Evolutionary conservation across 1,140 invertebrate genomes (phyloP).

Genomic region (Harpegnathos saltator): DNA sequence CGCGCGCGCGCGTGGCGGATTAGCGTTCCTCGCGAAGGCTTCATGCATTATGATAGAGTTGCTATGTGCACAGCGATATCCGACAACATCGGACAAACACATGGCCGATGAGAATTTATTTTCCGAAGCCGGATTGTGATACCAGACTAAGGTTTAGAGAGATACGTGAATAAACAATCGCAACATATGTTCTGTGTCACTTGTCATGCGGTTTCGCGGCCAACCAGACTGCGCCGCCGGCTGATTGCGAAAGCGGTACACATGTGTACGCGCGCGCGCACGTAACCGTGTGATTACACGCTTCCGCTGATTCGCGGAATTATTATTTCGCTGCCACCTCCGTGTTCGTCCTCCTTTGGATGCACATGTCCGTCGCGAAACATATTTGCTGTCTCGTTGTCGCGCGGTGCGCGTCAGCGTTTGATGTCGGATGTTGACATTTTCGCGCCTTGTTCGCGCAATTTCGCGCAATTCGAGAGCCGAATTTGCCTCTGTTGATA

Average conservation of each 20-base stretch:
- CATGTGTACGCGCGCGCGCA: no score
- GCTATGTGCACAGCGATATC: slow-evolving; percentile 75
- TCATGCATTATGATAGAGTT: slow-evolving; percentile 70
- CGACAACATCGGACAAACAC: slow-evolving; percentile 71
- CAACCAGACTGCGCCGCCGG: slow-evolving; percentile 19
- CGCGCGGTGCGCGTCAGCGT: background rate
- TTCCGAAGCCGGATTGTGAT: slow-evolving; percentile 60
- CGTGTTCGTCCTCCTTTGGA: background rate
- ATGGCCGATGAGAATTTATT: slow-evolving; percentile 71
- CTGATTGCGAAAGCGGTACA: slow-evolving; percentile 45
- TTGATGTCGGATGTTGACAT: no score
- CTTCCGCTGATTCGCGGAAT: background rate
- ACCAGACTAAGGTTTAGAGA: slow-evolving; percentile 60
- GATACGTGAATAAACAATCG: slow-evolving; percentile 75
- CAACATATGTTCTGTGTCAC: slow-evolving; percentile 73
- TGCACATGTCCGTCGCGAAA: background rate
- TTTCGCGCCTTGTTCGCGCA: no score
- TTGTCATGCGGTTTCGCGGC: slow-evolving; percentile 58
- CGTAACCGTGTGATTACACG: background rate
- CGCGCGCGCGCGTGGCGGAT: slow-evolving; percentile 15
- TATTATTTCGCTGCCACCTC: slow-evolving; percentile 15
- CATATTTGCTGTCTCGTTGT: background rate
- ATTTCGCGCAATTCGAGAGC: no score
- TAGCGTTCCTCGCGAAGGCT: slow-evolving; percentile 48
- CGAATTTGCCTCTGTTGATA: no score